phyloP scores from a whole-genome alignment of 2,888 invertebrate species.

The Scelioninae gen. 2 region DNA sequence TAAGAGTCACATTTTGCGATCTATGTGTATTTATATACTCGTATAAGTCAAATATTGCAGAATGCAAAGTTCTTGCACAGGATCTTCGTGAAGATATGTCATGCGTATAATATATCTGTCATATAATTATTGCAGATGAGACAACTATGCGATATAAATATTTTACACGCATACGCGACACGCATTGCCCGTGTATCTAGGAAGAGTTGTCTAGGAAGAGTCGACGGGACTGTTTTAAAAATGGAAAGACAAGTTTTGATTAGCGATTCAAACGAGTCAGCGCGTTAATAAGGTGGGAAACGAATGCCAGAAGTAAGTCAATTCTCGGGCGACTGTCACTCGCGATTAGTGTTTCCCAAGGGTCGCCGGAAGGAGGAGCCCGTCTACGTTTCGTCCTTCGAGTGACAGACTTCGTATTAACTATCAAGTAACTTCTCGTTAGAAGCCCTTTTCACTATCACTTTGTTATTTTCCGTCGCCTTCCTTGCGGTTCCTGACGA shows the following conservation, averaged over 20 bases:
- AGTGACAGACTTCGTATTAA: conserved; percentile 73
- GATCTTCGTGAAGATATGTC: too few relatives aligned
- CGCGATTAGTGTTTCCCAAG: conserved; percentile 72
- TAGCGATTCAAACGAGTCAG: conserved; percentile 7
- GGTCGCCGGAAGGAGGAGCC: conserved; percentile 64
- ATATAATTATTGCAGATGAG: too few relatives aligned
- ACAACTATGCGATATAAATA: too few relatives aligned
- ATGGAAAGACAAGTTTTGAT: not conserved
- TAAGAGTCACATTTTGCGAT: too few relatives aligned
- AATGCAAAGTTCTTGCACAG: too few relatives aligned
- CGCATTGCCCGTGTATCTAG: too few relatives aligned
- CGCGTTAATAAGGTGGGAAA: conserved; percentile 41
- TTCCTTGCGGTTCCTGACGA: conserved; percentile 31
- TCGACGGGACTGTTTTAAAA: too few relatives aligned
- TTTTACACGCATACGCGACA: too few relatives aligned
- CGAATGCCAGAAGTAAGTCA: conserved; percentile 66
- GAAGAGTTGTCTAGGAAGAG: too few relatives aligned
- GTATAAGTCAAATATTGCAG: too few relatives aligned
- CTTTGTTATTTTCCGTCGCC: conserved; percentile 45
- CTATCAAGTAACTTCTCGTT: conserved; percentile 69
- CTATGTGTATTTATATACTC: too few relatives aligned
- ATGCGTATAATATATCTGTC: too few relatives aligned
- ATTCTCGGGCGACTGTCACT: conserved; percentile 72
- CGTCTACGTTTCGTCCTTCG: conserved; percentile 67
- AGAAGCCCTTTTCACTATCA: conserved; percentile 56